phyloP scores from a whole-genome alignment of 1,140 invertebrate genomes.

The Anadara kagoshimensis region DNA sequence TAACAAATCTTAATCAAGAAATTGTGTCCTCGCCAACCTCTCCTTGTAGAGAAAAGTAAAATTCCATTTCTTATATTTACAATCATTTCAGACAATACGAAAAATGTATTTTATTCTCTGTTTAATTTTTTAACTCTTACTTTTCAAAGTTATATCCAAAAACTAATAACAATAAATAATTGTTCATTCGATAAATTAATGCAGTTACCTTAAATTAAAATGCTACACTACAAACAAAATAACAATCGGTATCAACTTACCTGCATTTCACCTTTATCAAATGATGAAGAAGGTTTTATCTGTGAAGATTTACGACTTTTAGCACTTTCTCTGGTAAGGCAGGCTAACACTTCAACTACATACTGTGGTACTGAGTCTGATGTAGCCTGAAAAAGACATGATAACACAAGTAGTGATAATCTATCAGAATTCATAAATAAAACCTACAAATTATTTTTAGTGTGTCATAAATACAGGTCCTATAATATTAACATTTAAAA shows the following conservation, averaged over 20 bases:
- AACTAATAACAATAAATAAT: too few relatives aligned
- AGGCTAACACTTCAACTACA: conserved; percentile 88
- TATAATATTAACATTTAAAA: too few relatives aligned
- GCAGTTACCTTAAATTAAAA: background rate
- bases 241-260: conserved; percentile 58
- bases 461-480: too few relatives aligned
- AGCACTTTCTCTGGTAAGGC: conserved; percentile 80
- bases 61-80: too few relatives aligned
- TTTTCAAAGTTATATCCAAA: too few relatives aligned
- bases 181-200: background rate
- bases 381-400: conserved; percentile 51
- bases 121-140: too few relatives aligned
- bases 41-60: too few relatives aligned
- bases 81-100: background rate
- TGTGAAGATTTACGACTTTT: conserved; percentile 66
- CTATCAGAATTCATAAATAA: too few relatives aligned
- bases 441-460: too few relatives aligned
- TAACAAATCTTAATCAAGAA: background rate
- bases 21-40: too few relatives aligned
- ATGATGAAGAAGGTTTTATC: conserved; percentile 66
- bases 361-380: conserved; percentile 75
- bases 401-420: too few relatives aligned
- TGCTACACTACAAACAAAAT: background rate
- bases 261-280: conserved; percentile 88
- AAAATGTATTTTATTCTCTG: too few relatives aligned